These are phyloP conservation scores for Alosa alosa DNA, from an alignment of 2,113 vertebrate genomes.

Conservation along the genomic window DNA sequence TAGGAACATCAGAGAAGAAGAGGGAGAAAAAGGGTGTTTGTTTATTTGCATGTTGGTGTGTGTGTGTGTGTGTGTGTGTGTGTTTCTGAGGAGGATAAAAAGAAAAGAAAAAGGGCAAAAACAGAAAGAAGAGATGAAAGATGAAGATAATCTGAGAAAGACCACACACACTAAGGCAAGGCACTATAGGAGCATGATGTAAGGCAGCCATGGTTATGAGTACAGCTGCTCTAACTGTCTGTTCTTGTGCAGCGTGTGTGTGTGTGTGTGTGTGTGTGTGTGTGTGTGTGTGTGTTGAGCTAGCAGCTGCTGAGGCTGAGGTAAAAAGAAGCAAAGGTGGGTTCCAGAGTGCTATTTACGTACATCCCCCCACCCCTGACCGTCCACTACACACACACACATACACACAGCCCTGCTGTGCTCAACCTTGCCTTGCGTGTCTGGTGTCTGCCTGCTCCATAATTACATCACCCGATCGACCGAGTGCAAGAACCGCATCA, in stretches of 20 bases:
- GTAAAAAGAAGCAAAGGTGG: neutral
- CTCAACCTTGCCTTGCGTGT: slow-evolving; percentile 35
- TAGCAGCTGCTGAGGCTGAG: too few relatives aligned
- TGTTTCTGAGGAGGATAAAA: neutral
- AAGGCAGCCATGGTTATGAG: too few relatives aligned
- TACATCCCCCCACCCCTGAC: too few relatives aligned
- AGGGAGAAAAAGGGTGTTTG: too few relatives aligned
- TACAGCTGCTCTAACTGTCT: neutral
- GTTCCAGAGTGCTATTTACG: too few relatives aligned
- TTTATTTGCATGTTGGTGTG: too few relatives aligned
- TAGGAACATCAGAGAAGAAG: too few relatives aligned
- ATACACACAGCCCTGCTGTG: neutral
- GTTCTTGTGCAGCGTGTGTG: neutral
- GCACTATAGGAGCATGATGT: too few relatives aligned
- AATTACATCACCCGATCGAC: slow-evolving; percentile 38
- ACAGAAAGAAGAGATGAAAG: neutral
- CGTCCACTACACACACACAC: neutral
- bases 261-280: slow-evolving; percentile 32
- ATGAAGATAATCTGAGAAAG: neutral
- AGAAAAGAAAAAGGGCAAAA: neutral
- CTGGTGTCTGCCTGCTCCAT: slow-evolving; percentile 30
- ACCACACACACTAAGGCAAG: neutral
- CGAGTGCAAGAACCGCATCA: neutral
- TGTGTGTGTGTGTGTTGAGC: neutral
- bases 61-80: too few relatives aligned